phyloP scores from a whole-genome alignment of 37 sponge, comb jelly and placozoan species.

The Bolinopsis microptera region DNA sequence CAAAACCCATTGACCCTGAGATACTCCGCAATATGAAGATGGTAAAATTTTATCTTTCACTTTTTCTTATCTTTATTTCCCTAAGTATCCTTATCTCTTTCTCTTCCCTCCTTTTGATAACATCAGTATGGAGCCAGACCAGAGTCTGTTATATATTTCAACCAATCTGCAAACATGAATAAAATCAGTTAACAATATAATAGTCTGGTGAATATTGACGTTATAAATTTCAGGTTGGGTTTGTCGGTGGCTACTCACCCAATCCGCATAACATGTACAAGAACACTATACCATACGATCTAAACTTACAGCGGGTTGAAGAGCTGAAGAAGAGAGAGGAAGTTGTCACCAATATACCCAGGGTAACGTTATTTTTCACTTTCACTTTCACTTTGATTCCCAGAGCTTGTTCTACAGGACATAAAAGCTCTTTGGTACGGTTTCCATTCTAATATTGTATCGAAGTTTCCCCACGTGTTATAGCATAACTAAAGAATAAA shows the following conservation, averaged over 20 bases:
- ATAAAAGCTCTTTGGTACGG: neutral
- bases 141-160: no score
- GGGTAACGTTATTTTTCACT: constrained; percentile 3
- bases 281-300: constrained; percentile 53
- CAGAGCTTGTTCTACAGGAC: no score
- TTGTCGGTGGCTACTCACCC: constrained; percentile 43
- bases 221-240: constrained; percentile 47
- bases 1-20: constrained; percentile 59
- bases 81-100: no score
- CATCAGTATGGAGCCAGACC: no score
- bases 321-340: constrained; percentile 20
- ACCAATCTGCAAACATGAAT: no score
- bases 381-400: neutral
- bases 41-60: constrained; percentile 7
- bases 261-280: constrained; percentile 66
- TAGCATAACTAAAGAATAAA: no score
- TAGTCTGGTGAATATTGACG: no score
- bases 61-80: no score
- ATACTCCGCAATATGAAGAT: constrained; percentile 46
- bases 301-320: constrained; percentile 15
- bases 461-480: no score
- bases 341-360: neutral
- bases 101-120: no score
- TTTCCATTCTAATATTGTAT: no score
- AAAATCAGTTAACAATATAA: no score